Conservation (phyloP, 2,888 invertebrate species). For the Pseudococcus viburni region DNA sequence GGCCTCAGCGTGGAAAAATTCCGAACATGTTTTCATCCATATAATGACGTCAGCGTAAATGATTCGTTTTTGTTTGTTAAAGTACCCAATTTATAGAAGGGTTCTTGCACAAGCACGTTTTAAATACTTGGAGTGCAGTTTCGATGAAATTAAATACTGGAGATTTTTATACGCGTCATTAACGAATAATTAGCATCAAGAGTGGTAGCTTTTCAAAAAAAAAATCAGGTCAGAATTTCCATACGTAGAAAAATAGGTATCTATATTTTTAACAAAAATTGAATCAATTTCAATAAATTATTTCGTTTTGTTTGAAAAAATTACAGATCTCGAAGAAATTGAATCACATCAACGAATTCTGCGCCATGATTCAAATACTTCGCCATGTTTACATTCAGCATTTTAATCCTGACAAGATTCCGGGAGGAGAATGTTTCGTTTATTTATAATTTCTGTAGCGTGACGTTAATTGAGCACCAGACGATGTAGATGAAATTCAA, state of each 20-base stretch:
- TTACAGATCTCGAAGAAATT: background rate
- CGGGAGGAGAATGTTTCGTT: background rate
- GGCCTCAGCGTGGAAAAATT: constrained; percentile 17
- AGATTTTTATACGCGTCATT: constrained; percentile 27
- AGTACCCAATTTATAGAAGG: background rate
- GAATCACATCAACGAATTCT: constrained; percentile 34
- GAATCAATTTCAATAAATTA: constrained; percentile 16
- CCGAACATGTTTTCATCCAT: constrained; percentile 49
- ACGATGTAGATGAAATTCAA: constrained; percentile 14
- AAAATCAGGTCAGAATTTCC: constrained; percentile 33
- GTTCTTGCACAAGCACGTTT: background rate
- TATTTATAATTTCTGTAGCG: constrained; percentile 41
- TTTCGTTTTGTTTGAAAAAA: background rate
- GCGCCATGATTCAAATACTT: background rate
- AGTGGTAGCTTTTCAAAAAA: background rate
- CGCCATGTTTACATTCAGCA: background rate
- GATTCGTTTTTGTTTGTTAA: constrained; percentile 53
- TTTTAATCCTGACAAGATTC: constrained; percentile 25
- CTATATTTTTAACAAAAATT: background rate
- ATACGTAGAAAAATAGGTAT: background rate
- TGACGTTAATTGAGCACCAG: constrained; percentile 33
- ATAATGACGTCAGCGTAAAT: constrained; percentile 45
- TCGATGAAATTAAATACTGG: background rate
- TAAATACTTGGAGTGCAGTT: constrained; percentile 43
- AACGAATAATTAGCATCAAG: background rate